A percentile compares a stretch with the other conserved stretches of the same genome.
Evolutionary conservation across 2,797 vertebrate species (phyloP).

Genomic region (Chaetophractus vellerosus): DNA sequence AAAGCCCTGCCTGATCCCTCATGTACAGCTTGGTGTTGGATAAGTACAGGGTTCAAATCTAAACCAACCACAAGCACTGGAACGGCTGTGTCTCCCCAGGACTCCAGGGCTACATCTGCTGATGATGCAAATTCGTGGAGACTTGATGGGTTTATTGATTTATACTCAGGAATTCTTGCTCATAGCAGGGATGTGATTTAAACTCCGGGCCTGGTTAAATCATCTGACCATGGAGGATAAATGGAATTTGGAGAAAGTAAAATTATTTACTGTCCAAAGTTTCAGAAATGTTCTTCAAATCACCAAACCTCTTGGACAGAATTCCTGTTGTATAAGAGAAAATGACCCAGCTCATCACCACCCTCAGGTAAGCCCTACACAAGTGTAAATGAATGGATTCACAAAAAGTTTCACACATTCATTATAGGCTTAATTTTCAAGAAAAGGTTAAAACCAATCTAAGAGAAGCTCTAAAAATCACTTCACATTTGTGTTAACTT

Average conservation of each 20-base stretch:
- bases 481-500: conserved; percentile 24
- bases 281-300: background rate
- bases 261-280: background rate
- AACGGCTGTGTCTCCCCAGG: background rate
- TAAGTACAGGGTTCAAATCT: background rate
- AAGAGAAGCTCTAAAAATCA: conserved; percentile 48
- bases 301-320: background rate
- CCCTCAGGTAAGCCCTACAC: background rate
- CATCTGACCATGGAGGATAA: background rate
- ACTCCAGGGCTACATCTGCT: background rate
- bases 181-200: background rate
- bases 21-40: background rate
- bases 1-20: background rate
- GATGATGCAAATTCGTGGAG: background rate
- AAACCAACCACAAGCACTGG: background rate
- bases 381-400: background rate
- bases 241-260: background rate
- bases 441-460: conserved; percentile 76
- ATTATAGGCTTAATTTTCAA: conserved; percentile 76
- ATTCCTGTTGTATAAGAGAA: background rate
- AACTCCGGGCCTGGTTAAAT: background rate
- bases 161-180: background rate
- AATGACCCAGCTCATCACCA: background rate
- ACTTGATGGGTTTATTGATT: background rate
- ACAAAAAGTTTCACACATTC: conserved; percentile 47